phyloP scores from a whole-genome alignment of 2,888 invertebrate genomes.

The Euplexia lucipara region DNA sequence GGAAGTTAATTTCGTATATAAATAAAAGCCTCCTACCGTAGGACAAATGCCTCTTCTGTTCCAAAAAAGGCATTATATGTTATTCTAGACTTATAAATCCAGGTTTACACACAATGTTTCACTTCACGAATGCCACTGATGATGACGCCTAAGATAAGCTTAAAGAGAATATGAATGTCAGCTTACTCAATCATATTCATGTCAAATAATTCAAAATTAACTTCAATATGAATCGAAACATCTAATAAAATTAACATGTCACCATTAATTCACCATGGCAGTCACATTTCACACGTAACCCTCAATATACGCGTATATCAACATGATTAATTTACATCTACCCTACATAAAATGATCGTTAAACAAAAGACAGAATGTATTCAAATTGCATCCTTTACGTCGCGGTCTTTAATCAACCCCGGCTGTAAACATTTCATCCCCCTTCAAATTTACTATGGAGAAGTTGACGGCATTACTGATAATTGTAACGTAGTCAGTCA shows the following conservation, averaged over 20 bases:
- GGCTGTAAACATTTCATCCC: constrained; percentile 54
- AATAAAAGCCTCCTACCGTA: too few relatives aligned
- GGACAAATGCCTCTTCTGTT: too few relatives aligned
- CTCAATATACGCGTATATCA: constrained; percentile 18
- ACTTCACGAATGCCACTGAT: too few relatives aligned
- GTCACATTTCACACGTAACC: constrained; percentile 10
- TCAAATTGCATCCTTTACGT: constrained; percentile 55
- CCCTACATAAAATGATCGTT: constrained; percentile 40
- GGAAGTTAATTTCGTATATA: too few relatives aligned
- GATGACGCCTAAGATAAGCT: too few relatives aligned
- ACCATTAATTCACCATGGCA: constrained; percentile 1
- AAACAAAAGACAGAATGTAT: constrained; percentile 52
- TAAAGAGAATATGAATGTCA: too few relatives aligned
- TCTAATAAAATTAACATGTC: background rate
- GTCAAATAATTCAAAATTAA: constrained; percentile 2
- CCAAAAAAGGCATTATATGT: too few relatives aligned
- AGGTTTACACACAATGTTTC: too few relatives aligned
- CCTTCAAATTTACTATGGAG: constrained; percentile 35
- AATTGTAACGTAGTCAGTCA: constrained; percentile 36
- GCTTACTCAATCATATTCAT: background rate
- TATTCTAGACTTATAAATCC: too few relatives aligned
- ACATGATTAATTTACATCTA: constrained; percentile 38
- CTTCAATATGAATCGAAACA: background rate
- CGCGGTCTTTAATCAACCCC: constrained; percentile 48
- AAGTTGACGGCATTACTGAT: constrained; percentile 30